These are phyloP conservation scores for Thymelicus lineola DNA, from an alignment of 2,888 invertebrate genomes.

Conservation along the genomic window DNA sequence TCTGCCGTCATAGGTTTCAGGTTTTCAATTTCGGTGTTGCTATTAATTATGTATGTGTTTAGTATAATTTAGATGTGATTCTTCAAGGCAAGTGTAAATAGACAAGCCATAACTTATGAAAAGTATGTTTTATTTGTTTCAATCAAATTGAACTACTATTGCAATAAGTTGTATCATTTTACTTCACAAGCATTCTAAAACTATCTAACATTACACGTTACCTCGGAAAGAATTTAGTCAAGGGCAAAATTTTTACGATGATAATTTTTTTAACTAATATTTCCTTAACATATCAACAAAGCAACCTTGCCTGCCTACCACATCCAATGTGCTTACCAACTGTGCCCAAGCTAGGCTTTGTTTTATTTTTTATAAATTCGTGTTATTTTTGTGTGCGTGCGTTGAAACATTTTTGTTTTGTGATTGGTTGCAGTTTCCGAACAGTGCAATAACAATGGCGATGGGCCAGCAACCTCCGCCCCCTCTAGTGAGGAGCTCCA, in stretches of 20 bases:
- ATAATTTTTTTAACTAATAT: neutral
- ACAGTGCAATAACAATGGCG: constrained; percentile 82
- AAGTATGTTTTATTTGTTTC: too few species aligned
- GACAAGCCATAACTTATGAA: too few species aligned
- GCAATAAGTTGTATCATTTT: too few species aligned
- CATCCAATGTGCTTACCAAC: constrained; percentile 1
- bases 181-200: too few species aligned
- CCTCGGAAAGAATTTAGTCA: neutral
- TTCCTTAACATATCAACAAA: neutral
- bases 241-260: neutral
- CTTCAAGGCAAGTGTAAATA: too few species aligned
- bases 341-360: neutral
- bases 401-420: constrained; percentile 61
- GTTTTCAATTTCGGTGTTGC: constrained; percentile 3
- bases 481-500: constrained; percentile 84
- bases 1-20: neutral
- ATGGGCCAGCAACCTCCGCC: constrained; percentile 83
- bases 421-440: constrained; percentile 81
- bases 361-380: neutral
- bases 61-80: neutral
- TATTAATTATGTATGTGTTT: neutral
- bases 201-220: neutral
- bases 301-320: neutral
- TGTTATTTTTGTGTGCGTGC: constrained; percentile 10
- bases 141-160: too few species aligned